Percentiles rank a stretch among this genome's conserved stretches.
These are phyloP conservation scores for Synergus umbraculus DNA, from an alignment of 2,888 invertebrate species.

Conservation along the genomic window DNA sequence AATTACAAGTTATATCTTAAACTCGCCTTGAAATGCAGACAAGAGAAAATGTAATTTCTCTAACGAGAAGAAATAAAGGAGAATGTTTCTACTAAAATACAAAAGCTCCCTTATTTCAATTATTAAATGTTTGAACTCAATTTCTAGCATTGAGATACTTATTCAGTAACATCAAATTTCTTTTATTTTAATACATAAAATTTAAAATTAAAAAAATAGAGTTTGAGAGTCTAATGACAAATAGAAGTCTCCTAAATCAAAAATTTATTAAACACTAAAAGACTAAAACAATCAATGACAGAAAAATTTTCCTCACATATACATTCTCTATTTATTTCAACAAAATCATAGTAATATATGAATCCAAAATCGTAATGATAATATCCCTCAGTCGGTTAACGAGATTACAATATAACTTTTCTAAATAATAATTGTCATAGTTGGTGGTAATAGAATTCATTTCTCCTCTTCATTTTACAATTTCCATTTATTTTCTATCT, in stretches of 20 bases:
- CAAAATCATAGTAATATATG: conserved; percentile 60
- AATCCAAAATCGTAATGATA: conserved; percentile 59
- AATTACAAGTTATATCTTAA: not conserved
- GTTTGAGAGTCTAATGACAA: not conserved
- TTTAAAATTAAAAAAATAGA: not conserved
- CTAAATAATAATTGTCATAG: conserved; percentile 61
- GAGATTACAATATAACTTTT: conserved; percentile 56
- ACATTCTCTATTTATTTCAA: conserved; percentile 65
- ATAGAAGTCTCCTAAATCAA: not conserved
- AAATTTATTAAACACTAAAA: not conserved
- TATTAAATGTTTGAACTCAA: not conserved
- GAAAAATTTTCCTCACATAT: conserved; percentile 46
- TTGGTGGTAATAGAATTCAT: conserved; percentile 43
- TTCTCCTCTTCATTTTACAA: conserved; percentile 44
- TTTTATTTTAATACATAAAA: not conserved
- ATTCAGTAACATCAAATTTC: not conserved
- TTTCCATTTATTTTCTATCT: conserved; percentile 48
- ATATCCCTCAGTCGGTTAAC: conserved; percentile 65
- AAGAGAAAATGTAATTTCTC: not conserved
- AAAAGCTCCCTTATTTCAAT: not conserved
- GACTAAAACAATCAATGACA: not conserved
- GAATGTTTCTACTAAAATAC: not conserved
- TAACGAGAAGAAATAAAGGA: not conserved
- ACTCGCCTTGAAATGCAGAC: not conserved
- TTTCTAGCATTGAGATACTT: not conserved